Evolutionary conservation across 2,797 vertebrate genomes (phyloP), one percentile per base, ranked within the genome.

Genomic region (Miichthys miiuy): DNA sequence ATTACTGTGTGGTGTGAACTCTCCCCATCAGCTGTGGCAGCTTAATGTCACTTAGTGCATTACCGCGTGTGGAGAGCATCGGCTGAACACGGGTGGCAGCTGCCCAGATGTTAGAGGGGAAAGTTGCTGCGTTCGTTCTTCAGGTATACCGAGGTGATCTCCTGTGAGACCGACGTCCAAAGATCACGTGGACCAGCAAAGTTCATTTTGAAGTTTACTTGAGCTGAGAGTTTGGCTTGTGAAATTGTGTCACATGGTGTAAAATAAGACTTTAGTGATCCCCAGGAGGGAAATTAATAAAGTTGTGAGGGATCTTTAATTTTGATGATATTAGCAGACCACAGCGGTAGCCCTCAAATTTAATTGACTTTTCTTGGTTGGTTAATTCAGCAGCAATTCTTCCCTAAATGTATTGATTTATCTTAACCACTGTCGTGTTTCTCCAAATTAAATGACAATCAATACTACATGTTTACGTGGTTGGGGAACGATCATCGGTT

Each of bases 1-100:
- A 90, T 91, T 89, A 91, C 84, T 84, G 83, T 86, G 80, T 79
- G 78, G 47, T 77, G 84, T 70, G 82, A 86, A 87, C 84, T 87
- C 86, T 75, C 78, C 34, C 58, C 74, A 62, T 87, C 91, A 87
- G 84, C 85, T 68, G 78, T 69, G 66, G 81, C 68, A 75, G 82
- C 72, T 81, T 78, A 79, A 75, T 83, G 87, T 89, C 85, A 83
- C 78, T 75, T 81, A 55, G 83, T 72, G 51, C 71, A 51, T 78
- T 52, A 74, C 57, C n/a, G 58, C 48, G 17, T 4, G 69, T 34
- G 68, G 68, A 68, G 77, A 42, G 55, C n/a, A 7, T 68, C 63
- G 14, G 86, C 48, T 11, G 72, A 75, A 75, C 38, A 10, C 5
- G 48, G 62, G 63, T 41, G 72, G 57, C 83, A 72, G 84, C 73